Percentiles rank a stretch among this genome's conserved stretches.
Conservation (phyloP, 2,888 invertebrate genomes). For the Parochlus steinenii region DNA sequence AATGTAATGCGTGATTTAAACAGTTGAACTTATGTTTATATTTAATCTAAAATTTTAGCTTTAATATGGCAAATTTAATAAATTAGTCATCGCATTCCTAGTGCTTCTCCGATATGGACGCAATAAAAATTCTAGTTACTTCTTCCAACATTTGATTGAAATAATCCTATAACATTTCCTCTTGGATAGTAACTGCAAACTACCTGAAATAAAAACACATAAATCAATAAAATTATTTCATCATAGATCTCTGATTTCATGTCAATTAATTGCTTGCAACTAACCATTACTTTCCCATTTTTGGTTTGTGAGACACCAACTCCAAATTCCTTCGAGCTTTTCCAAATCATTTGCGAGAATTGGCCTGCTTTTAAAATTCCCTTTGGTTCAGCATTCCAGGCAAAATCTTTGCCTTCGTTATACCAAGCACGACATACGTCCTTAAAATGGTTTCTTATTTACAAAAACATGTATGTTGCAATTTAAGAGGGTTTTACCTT, state of each 20-base stretch:
- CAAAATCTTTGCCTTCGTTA: constrained; percentile 36
- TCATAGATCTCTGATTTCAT: no score
- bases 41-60: no score
- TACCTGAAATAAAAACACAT: neutral
- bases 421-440: constrained; percentile 32
- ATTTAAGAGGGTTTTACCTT: constrained; percentile 34
- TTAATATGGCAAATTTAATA: no score
- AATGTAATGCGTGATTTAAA: no score
- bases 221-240: no score
- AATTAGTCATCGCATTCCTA: no score
- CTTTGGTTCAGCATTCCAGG: constrained; percentile 30
- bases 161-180: constrained; percentile 20
- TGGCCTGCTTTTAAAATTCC: constrained; percentile 39
- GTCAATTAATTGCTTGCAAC: no score
- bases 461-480: neutral
- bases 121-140: constrained; percentile 14
- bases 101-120: no score
- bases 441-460: neutral
- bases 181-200: constrained; percentile 19
- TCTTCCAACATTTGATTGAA: constrained; percentile 18
- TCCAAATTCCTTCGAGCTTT: constrained; percentile 47
- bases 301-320: constrained; percentile 54
- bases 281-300: constrained; percentile 62
- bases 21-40: no score
- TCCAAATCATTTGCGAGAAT: constrained; percentile 60